Conservation (phyloP, 2,888 invertebrate genomes). For the Atherix ibis region DNA sequence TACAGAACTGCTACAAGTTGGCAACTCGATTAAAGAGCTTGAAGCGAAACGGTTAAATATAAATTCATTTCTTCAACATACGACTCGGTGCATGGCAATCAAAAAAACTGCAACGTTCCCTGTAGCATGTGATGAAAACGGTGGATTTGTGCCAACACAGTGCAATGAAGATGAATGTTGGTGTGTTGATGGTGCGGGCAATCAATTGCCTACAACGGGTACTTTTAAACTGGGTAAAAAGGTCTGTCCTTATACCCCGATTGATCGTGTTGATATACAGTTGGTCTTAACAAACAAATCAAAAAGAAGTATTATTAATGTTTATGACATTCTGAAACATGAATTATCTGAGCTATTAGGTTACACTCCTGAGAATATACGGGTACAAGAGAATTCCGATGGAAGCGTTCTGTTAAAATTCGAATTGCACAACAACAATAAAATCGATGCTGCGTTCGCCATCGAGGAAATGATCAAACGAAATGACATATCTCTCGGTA, state of each 20-base stretch:
- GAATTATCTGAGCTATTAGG: constrained; percentile 31
- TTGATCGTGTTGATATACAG: constrained; percentile 60
- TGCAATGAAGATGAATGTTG: constrained; percentile 56
- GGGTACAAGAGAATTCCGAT: constrained; percentile 37
- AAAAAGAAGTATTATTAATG: constrained; percentile 34
- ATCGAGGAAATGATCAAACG: constrained; percentile 57
- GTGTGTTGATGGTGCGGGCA: constrained; percentile 77
- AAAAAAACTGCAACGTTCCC: constrained; percentile 31
- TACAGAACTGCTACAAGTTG: constrained; percentile 23
- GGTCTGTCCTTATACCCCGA: constrained; percentile 46
- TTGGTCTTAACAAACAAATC: constrained; percentile 52
- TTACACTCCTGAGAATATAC: constrained; percentile 37
- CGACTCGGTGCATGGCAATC: constrained; percentile 34
- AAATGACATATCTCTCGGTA: constrained; percentile 21
- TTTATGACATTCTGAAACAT: constrained; percentile 33
- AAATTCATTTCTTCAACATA: constrained; percentile 20
- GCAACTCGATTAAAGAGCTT: constrained; percentile 22
- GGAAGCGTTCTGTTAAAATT: constrained; percentile 39
- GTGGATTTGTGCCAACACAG: constrained; percentile 58
- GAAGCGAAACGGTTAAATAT: constrained; percentile 25
- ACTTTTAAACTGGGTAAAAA: constrained; percentile 41
- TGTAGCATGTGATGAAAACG: constrained; percentile 48
- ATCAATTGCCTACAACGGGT: constrained; percentile 44
- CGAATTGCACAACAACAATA: constrained; percentile 51
- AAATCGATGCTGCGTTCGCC: constrained; percentile 63